Evolutionary conservation across 2,797 vertebrate species (phyloP).

Genomic region (Paguma larvata): DNA sequence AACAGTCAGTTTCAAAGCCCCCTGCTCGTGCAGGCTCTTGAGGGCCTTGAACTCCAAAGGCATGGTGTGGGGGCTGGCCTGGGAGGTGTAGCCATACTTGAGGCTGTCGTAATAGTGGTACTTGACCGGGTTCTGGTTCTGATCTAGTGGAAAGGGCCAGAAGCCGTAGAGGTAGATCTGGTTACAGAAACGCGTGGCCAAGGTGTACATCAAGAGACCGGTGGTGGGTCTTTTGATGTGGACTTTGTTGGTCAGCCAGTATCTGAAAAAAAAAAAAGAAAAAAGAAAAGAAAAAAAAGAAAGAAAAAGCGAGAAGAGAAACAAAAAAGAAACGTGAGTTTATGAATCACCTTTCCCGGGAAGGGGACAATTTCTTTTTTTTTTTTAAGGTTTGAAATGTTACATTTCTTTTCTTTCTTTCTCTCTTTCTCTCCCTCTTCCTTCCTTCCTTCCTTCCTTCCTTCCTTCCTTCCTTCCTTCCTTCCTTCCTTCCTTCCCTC

Average conservation of each 20-base stretch:
- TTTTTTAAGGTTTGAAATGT: too few relatives aligned
- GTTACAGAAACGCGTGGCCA: constrained; percentile 99
- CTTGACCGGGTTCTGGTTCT: constrained; percentile 94
- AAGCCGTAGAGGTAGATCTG: constrained; percentile 98
- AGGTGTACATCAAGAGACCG: constrained; percentile 98
- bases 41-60: constrained; percentile 98
- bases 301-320: not conserved
- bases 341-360: not conserved
- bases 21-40: constrained; percentile 94
- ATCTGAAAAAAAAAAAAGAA: constrained; percentile 87
- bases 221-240: constrained; percentile 99
- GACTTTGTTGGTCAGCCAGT: constrained; percentile 98
- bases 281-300: not conserved
- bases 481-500: too few relatives aligned
- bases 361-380: not conserved
- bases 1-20: constrained; percentile 96
- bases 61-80: constrained; percentile 97
- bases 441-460: too few relatives aligned
- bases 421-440: too few relatives aligned
- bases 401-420: too few relatives aligned
- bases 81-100: constrained; percentile 96
- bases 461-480: too few relatives aligned
- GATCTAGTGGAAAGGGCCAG: constrained; percentile 95
- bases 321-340: not conserved
- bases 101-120: constrained; percentile 98